These are phyloP conservation scores for Olivierus martensii DNA, from an alignment of 1,140 invertebrate genomes.

Conservation along the genomic window DNA sequence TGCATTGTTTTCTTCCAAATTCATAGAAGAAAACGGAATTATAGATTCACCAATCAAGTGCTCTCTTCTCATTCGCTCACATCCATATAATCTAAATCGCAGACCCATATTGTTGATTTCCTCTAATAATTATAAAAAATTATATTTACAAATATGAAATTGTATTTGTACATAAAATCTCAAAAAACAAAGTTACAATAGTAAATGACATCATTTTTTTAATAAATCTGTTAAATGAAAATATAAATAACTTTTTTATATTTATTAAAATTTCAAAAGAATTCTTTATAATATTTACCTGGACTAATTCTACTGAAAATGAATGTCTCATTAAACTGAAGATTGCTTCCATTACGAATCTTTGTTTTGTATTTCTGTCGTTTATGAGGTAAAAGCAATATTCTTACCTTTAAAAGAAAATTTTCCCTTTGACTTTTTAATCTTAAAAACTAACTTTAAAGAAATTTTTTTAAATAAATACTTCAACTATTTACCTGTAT, in stretches of 20 bases:
- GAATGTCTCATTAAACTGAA: slow-evolving; percentile 85
- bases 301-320: slow-evolving; percentile 78
- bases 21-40: slow-evolving; percentile 71
- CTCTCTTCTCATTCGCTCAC: slow-evolving; percentile 75
- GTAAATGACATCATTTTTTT: too few species aligned
- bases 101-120: slow-evolving; percentile 83
- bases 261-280: too few species aligned
- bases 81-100: slow-evolving; percentile 76
- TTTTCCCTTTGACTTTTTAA: slow-evolving; percentile 7
- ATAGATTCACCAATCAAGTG: slow-evolving; percentile 78
- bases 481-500: slow-evolving; percentile 46
- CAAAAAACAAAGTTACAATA: too few species aligned
- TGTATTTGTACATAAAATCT: too few species aligned
- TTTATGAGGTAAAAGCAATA: slow-evolving; percentile 73
- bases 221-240: too few species aligned
- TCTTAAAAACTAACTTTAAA: background rate
- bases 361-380: slow-evolving; percentile 91
- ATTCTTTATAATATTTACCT: slow-evolving; percentile 34
- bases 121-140: slow-evolving; percentile 38
- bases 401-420: slow-evolving; percentile 47
- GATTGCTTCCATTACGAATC: slow-evolving; percentile 61
- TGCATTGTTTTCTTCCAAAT: slow-evolving; percentile 70
- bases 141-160: too few species aligned
- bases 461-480: too few species aligned
- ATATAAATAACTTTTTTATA: too few species aligned